Evolutionary conservation across 2,113 vertebrate species (phyloP).

Genomic region (Melanotaenia duboulayi): DNA sequence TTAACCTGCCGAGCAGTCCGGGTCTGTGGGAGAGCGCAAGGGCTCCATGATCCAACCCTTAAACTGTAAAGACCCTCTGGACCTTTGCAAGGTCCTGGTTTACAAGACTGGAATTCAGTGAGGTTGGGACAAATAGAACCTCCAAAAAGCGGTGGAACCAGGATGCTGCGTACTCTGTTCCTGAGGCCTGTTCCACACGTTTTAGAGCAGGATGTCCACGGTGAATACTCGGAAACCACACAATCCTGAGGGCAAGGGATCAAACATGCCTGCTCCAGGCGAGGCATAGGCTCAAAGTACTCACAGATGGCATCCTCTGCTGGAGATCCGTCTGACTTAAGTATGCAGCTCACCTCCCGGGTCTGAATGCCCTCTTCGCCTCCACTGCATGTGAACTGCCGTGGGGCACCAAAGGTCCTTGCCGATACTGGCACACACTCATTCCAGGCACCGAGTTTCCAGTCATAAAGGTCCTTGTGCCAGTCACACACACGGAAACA

Average conservation of each 20-base stretch:
- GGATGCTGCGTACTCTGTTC: slow-evolving; percentile 88
- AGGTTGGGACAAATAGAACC: slow-evolving; percentile 91
- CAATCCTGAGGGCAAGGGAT: slow-evolving; percentile 95
- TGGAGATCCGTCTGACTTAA: slow-evolving; percentile 83
- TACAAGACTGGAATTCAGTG: slow-evolving; percentile 93
- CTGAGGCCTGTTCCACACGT: slow-evolving; percentile 91
- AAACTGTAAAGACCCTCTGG: slow-evolving; percentile 90
- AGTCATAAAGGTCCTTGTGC: slow-evolving; percentile 96
- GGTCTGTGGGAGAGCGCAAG: slow-evolving; percentile 80
- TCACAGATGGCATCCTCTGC: slow-evolving; percentile 95
- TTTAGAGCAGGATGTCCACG: slow-evolving; percentile 95
- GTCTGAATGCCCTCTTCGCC: slow-evolving; percentile 95
- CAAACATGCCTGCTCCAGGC: slow-evolving; percentile 94
- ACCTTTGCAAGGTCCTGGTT: slow-evolving; percentile 80
- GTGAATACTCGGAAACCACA: slow-evolving; percentile 89
- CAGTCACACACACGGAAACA: slow-evolving; percentile 97
- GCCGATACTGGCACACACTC: slow-evolving; percentile 88
- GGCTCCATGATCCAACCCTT: slow-evolving; percentile 88
- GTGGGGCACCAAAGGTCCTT: slow-evolving; percentile 78
- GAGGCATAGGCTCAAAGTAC: slow-evolving; percentile 95
- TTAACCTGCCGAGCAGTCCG: slow-evolving; percentile 86
- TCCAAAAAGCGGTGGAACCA: slow-evolving; percentile 90
- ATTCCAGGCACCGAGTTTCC: slow-evolving; percentile 91
- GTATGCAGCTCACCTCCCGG: slow-evolving; percentile 88
- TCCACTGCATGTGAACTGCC: slow-evolving; percentile 82